These are phyloP conservation scores for Platyscapa corneri DNA, from an alignment of 1,140 invertebrate species.

Conservation along the genomic window DNA sequence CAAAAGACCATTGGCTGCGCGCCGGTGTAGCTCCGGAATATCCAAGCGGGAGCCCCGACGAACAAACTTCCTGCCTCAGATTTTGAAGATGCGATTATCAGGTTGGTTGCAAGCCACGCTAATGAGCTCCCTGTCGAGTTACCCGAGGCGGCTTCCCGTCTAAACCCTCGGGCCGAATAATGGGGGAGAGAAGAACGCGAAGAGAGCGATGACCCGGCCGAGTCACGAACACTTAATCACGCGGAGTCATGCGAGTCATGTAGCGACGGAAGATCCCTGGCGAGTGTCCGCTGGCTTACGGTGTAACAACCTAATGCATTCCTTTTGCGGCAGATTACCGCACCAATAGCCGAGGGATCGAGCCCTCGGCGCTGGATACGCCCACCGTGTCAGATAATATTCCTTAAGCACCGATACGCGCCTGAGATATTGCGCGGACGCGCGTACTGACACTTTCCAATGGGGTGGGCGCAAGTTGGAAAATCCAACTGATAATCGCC, in stretches of 20 bases:
- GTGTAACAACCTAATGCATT: background rate
- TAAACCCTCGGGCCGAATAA: background rate
- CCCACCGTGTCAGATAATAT: background rate
- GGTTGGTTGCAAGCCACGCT: background rate
- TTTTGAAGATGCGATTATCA: background rate
- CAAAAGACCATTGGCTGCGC: background rate
- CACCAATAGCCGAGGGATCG: background rate
- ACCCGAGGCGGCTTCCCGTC: background rate
- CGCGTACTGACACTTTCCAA: background rate
- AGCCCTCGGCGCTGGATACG: background rate
- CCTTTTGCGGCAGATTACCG: background rate
- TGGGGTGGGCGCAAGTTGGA: background rate
- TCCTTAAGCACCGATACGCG: background rate
- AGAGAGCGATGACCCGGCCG: background rate
- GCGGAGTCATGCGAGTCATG: background rate
- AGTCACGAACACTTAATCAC: background rate
- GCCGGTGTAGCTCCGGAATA: no score
- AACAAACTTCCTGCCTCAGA: background rate
- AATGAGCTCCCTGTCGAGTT: background rate
- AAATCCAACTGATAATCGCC: background rate
- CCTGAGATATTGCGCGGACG: background rate
- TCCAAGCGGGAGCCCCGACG: background rate
- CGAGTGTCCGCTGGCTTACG: background rate
- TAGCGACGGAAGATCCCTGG: background rate
- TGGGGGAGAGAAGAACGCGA: background rate